Conservation (phyloP, 2,113 vertebrate species). For the Nesospiza acunhae region DNA sequence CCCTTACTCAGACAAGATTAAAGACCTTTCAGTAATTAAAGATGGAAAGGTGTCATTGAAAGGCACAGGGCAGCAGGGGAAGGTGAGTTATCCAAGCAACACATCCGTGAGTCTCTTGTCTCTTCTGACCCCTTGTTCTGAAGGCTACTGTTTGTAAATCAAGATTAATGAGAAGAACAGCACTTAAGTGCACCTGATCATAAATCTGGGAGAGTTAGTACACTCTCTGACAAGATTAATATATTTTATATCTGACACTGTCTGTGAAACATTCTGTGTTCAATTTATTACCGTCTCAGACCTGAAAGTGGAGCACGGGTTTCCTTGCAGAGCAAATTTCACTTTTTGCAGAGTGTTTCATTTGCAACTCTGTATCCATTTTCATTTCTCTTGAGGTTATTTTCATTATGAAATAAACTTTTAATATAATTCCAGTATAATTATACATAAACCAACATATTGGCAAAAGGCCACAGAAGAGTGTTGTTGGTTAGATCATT, state of each 20-base stretch:
- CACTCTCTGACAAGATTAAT: conserved; percentile 60
- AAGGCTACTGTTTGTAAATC: conserved; percentile 70
- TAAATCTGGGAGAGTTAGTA: conserved; percentile 68
- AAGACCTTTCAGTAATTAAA: conserved; percentile 51
- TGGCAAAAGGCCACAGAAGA: background rate
- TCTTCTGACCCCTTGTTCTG: conserved; percentile 26
- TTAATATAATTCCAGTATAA: background rate
- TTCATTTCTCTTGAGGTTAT: background rate
- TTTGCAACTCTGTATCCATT: background rate
- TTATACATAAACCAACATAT: background rate
- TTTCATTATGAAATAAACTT: background rate
- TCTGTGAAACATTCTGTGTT: background rate
- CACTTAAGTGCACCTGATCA: conserved; percentile 52
- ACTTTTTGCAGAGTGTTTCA: background rate
- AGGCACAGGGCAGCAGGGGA: background rate
- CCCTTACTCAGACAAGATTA: conserved; percentile 38
- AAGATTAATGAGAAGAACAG: conserved; percentile 69
- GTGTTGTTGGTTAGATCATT: background rate
- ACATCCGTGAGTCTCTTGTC: conserved; percentile 8
- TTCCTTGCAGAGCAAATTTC: background rate
- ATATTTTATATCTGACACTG: conserved; percentile 51
- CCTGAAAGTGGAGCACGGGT: background rate
- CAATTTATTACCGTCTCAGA: conserved; percentile 26
- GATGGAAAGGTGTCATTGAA: conserved; percentile 50
- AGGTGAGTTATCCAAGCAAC: conserved; percentile 24